Conservation (phyloP, 2,113 vertebrate genomes). For the Chascanopsetta lugubris region DNA sequence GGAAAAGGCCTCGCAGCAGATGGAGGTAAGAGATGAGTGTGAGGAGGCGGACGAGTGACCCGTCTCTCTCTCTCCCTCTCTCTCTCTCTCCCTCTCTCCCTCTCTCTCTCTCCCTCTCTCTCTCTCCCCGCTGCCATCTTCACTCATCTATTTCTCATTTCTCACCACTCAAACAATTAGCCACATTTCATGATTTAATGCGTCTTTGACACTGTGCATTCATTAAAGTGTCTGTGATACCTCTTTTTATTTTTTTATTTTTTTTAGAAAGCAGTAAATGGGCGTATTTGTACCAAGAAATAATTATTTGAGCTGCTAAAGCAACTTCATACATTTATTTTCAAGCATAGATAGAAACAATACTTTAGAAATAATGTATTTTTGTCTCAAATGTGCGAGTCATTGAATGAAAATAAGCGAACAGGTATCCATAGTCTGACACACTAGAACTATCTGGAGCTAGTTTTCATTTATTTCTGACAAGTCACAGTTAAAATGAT, state of each 20-base stretch:
- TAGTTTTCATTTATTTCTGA: too few relatives aligned
- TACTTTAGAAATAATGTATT: too few relatives aligned
- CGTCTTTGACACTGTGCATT: not conserved
- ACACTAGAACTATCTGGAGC: too few relatives aligned
- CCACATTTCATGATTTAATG: not conserved
- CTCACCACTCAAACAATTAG: conserved; percentile 19
- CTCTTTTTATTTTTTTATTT: conserved; percentile 1
- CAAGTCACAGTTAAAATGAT: too few relatives aligned
- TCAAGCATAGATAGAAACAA: too few relatives aligned
- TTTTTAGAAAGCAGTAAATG: not conserved
- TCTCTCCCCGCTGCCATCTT: conserved; percentile 11
- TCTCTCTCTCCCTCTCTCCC: conserved; percentile 17
- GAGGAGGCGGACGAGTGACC: conserved; percentile 67
- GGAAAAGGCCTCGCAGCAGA: conserved; percentile 64
- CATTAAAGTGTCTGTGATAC: too few relatives aligned
- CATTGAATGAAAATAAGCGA: too few relatives aligned
- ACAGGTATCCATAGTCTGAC: too few relatives aligned
- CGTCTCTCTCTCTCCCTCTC: conserved; percentile 39
- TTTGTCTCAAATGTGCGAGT: too few relatives aligned
- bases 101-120: not conserved
- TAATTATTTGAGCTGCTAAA: too few relatives aligned
- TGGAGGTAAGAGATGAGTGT: conserved; percentile 60
- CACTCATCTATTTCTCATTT: conserved; percentile 13
- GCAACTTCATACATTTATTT: too few relatives aligned
- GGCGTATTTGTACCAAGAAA: not conserved